Evolutionary conservation across 2,797 vertebrate genomes (phyloP).

Genomic region (Protosalanx chinensis): DNA sequence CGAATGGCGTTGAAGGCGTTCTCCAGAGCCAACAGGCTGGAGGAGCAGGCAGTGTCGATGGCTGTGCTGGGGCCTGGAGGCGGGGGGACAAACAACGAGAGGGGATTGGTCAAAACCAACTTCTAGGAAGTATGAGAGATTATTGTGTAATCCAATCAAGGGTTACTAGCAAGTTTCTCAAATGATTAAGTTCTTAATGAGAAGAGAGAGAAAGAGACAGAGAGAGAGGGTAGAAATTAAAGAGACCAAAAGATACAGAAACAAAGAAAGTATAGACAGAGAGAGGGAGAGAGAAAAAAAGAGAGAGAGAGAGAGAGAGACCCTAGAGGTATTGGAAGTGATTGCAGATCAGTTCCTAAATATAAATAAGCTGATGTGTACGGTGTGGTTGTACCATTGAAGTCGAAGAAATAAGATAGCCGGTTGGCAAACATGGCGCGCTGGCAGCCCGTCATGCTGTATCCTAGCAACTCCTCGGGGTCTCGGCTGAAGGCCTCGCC

Average conservation of each 20-base stretch:
- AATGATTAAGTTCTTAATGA: too few species aligned
- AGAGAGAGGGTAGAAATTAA: too few species aligned
- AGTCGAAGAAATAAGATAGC: constrained; percentile 92
- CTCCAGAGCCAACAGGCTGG: constrained; percentile 87
- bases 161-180: too few species aligned
- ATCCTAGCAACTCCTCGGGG: constrained; percentile 90
- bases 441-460: constrained; percentile 98
- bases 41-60: constrained; percentile 96
- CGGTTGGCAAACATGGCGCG: constrained; percentile 96
- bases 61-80: constrained; percentile 85
- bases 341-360: background rate
- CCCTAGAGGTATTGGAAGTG: background rate
- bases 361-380: background rate
- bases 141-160: too few species aligned
- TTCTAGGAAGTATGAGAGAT: too few species aligned
- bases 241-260: too few species aligned
- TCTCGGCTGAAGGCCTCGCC: constrained; percentile 89
- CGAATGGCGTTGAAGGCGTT: constrained; percentile 85
- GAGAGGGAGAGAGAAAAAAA: too few species aligned
- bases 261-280: too few species aligned
- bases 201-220: too few species aligned
- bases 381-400: constrained; percentile 74
- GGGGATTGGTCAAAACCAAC: background rate
- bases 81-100: background rate
- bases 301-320: background rate